Evolutionary conservation across 2,113 vertebrate genomes (phyloP).

Genomic region (Neolamprologus variostigma): DNA sequence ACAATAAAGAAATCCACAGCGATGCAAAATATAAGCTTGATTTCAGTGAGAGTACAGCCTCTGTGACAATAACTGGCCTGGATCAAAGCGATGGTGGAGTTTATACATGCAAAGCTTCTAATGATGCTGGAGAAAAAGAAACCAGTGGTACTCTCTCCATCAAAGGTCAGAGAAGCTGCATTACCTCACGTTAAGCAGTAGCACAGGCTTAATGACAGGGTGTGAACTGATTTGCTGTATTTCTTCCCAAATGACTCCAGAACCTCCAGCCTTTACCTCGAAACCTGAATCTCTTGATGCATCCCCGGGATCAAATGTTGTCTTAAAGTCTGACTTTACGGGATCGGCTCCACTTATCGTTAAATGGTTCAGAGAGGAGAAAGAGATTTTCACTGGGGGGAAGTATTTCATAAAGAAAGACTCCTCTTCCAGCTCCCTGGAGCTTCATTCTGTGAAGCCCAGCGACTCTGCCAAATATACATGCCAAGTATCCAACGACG

Average conservation of each 20-base stretch:
- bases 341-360: constrained; percentile 82
- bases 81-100: constrained; percentile 78
- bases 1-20: constrained; percentile 74
- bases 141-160: constrained; percentile 80
- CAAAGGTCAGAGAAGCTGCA: constrained; percentile 79
- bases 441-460: constrained; percentile 83
- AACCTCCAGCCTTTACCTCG: constrained; percentile 81
- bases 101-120: constrained; percentile 84
- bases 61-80: constrained; percentile 76
- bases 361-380: constrained; percentile 88
- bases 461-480: constrained; percentile 83
- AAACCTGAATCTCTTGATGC: constrained; percentile 79
- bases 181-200: background rate
- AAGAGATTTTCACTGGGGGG: constrained; percentile 83
- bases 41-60: constrained; percentile 81
- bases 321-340: constrained; percentile 79
- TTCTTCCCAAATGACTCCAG: constrained; percentile 73
- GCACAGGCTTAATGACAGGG: background rate
- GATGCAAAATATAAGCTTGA: constrained; percentile 74
- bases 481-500: constrained; percentile 87
- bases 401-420: constrained; percentile 87
- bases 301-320: constrained; percentile 77
- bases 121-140: constrained; percentile 83
- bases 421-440: constrained; percentile 79
- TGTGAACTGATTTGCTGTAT: constrained; percentile 30